Evolutionary conservation across 2,797 vertebrate genomes (phyloP).

Genomic region (Etheostoma nigrum): DNA sequence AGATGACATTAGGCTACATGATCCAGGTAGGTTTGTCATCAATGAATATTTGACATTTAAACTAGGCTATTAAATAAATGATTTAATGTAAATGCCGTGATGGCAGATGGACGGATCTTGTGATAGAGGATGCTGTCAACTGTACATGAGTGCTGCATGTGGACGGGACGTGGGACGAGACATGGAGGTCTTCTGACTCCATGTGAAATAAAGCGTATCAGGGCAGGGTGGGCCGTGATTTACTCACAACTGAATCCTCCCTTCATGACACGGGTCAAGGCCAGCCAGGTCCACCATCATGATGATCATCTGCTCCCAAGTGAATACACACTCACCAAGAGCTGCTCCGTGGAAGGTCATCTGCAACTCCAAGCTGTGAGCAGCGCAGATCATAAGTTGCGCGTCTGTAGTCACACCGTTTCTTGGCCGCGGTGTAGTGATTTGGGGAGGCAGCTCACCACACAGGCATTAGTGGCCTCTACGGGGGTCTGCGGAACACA

Average conservation of each 20-base stretch:
- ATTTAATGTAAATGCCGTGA: neutral
- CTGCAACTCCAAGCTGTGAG: conserved; percentile 72
- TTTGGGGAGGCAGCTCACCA: conserved; percentile 57
- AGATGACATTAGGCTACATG: conserved; percentile 20
- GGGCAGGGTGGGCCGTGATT: conserved; percentile 25
- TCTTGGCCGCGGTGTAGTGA: conserved; percentile 50
- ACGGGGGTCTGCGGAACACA: conserved; percentile 35
- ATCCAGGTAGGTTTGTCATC: neutral
- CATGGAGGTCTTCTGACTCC: conserved; percentile 24
- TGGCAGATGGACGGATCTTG: neutral
- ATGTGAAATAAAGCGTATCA: conserved; percentile 17
- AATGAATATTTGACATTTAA: neutral
- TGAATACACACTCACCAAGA: conserved; percentile 61
- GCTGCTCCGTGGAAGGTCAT: conserved; percentile 73
- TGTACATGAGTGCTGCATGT: neutral
- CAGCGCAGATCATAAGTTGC: conserved; percentile 33
- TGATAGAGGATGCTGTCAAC: conserved; percentile 2
- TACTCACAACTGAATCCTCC: conserved; percentile 75
- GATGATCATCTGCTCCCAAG: conserved; percentile 77
- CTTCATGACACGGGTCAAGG: conserved; percentile 65
- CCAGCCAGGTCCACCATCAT: conserved; percentile 70
- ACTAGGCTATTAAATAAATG: neutral
- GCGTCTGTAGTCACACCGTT: conserved; percentile 43
- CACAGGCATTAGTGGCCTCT: conserved; percentile 45
- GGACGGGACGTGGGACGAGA: conserved; percentile 13